Percentiles rank a stretch among this genome's conserved stretches.
phyloP scores from a whole-genome alignment of 2,113 vertebrate genomes.

The Otocyon megalotis region DNA sequence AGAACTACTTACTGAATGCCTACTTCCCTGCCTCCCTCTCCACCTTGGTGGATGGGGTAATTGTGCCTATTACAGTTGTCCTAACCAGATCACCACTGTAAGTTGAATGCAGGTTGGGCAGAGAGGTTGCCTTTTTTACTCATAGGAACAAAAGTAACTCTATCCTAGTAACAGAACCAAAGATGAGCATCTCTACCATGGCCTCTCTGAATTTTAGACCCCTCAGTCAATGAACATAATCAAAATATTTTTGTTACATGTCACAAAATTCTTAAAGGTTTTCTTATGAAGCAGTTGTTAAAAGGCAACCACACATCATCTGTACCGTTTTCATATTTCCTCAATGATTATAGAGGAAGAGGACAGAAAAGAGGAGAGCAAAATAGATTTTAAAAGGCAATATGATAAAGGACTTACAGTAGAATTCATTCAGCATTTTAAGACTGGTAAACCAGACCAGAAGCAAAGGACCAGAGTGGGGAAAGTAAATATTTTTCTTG shows the following conservation, averaged over 20 bases:
- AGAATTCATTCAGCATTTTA: neutral
- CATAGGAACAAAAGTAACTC: neutral
- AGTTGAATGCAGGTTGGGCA: neutral
- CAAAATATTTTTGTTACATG: neutral
- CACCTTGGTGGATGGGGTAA: accelerated
- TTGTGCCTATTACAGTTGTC: neutral
- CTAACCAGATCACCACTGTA: no score
- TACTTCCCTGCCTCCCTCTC: neutral
- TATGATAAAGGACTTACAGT: neutral
- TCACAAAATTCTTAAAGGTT: neutral
- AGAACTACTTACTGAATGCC: neutral
- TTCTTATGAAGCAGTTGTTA: neutral
- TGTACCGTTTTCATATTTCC: neutral
- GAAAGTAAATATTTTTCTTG: neutral
- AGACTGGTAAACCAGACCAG: neutral
- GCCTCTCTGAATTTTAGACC: neutral
- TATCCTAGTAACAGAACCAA: neutral
- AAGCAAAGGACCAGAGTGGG: neutral
- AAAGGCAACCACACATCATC: neutral
- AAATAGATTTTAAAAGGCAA: neutral
- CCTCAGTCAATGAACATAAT: neutral
- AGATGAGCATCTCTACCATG: neutral
- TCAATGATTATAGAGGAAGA: neutral
- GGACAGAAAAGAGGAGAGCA: neutral
- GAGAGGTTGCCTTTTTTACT: neutral